Evolutionary conservation across 2,113 vertebrate species (phyloP).

Genomic region (Thalassoma bifasciatum): DNA sequence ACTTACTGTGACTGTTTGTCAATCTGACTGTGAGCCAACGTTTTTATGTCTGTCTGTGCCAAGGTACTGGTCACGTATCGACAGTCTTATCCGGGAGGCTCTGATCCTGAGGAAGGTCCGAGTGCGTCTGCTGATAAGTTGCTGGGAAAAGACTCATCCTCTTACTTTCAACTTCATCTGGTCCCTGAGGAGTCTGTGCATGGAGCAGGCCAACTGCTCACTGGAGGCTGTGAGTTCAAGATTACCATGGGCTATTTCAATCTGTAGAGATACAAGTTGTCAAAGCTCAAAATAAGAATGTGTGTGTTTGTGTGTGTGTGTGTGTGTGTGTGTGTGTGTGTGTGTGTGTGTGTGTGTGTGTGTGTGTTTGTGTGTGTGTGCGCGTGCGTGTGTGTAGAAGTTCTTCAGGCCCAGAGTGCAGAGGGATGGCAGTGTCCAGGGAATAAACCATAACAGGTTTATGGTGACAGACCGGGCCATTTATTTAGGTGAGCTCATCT

Average conservation of each 20-base stretch:
- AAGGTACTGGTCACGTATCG: slow-evolving; percentile 95
- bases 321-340: too few relatives aligned
- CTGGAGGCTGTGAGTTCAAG: slow-evolving; percentile 91
- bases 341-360: too few relatives aligned
- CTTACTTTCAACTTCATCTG: slow-evolving; percentile 95
- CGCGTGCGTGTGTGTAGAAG: slow-evolving; percentile 85
- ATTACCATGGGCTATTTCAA: slow-evolving; percentile 1
- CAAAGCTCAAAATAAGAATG: slow-evolving; percentile 5
- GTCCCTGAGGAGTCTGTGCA: slow-evolving; percentile 94
- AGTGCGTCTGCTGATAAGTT: slow-evolving; percentile 93
- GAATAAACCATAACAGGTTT: slow-evolving; percentile 93
- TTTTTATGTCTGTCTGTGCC: slow-evolving; percentile 30
- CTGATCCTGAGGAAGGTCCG: slow-evolving; percentile 90
- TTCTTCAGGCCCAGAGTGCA: slow-evolving; percentile 90
- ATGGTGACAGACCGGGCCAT: slow-evolving; percentile 94
- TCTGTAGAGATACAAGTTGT: not conserved
- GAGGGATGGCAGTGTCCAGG: slow-evolving; percentile 84
- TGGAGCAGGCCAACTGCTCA: slow-evolving; percentile 90
- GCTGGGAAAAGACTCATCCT: slow-evolving; percentile 91
- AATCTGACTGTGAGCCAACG: slow-evolving; percentile 7
- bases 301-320: too few relatives aligned
- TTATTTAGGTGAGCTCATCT: slow-evolving; percentile 90
- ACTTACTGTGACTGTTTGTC: not conserved
- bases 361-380: too few relatives aligned
- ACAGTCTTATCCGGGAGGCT: slow-evolving; percentile 92